Conservation (phyloP, 2,113 vertebrate species). For the Ageneiosus marmoratus region DNA sequence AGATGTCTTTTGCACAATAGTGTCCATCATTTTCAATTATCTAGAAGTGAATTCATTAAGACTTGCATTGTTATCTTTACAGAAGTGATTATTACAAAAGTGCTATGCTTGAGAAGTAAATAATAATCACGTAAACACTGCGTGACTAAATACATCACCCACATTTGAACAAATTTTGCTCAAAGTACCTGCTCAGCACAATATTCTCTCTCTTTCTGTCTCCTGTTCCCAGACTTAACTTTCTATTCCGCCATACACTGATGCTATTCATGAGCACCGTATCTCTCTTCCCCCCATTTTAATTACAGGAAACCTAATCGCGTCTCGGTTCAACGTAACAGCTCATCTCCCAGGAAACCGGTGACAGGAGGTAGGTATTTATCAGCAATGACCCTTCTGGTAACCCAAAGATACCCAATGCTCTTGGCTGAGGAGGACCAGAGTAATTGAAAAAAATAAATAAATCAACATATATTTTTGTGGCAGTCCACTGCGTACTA, state of each 20-base stretch:
- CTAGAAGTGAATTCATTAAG: not conserved
- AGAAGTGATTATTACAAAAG: not conserved
- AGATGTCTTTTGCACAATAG: not conserved
- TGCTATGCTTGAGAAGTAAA: not conserved
- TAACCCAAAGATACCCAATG: slow-evolving; percentile 40
- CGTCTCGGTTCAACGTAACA: slow-evolving; percentile 47
- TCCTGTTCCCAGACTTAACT: slow-evolving; percentile 7
- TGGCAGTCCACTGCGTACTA: not conserved
- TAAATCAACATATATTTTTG: not conserved
- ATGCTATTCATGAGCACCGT: slow-evolving; percentile 63
- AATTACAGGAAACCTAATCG: slow-evolving; percentile 73
- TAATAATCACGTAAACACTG: not conserved
- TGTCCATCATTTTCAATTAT: not conserved
- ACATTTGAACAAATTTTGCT: not conserved
- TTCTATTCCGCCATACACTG: slow-evolving; percentile 48
- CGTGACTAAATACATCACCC: not conserved
- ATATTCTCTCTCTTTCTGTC: slow-evolving; percentile 6
- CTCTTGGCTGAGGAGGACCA: slow-evolving; percentile 8
- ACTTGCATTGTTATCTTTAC: not conserved
- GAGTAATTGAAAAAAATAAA: slow-evolving; percentile 19
- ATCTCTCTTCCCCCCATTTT: slow-evolving; percentile 66
- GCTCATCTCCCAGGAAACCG: slow-evolving; percentile 69
- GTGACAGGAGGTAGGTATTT: slow-evolving; percentile 59
- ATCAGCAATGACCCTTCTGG: slow-evolving; percentile 29
- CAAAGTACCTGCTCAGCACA: not conserved